These are phyloP conservation scores for Halichoerus grypus DNA, from an alignment of 2,113 vertebrate genomes.

Conservation along the genomic window DNA sequence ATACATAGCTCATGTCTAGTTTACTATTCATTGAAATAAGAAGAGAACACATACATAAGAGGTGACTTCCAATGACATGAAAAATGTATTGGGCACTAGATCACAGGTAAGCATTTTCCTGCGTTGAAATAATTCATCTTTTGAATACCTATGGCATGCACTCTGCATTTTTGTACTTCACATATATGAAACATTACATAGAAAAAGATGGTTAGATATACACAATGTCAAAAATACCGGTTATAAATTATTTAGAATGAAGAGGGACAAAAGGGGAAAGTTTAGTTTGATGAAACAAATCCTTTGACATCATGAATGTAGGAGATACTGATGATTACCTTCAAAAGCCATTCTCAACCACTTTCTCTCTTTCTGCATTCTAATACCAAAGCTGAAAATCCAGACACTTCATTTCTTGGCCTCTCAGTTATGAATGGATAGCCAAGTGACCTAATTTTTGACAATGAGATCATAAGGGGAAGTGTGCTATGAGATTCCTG, in stretches of 20 bases:
- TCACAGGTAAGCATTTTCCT: not conserved
- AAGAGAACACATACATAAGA: constrained; percentile 27
- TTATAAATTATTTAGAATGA: not conserved
- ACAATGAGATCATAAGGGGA: not conserved
- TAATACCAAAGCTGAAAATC: not conserved
- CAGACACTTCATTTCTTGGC: not conserved
- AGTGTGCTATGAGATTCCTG: not conserved
- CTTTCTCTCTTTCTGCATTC: not conserved
- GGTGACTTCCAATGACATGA: constrained; percentile 44
- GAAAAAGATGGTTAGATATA: not conserved
- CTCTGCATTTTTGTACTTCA: not conserved
- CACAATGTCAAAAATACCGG: not conserved
- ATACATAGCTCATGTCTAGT: constrained; percentile 44
- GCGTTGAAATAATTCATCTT: not conserved
- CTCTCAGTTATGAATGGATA: not conserved
- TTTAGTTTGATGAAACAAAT: not conserved
- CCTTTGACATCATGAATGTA: not conserved
- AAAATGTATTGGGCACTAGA: not conserved
- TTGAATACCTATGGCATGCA: not conserved
- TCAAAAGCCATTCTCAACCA: not conserved
- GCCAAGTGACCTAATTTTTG: not conserved
- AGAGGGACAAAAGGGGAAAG: not conserved
- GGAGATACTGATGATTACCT: not conserved
- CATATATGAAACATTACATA: not conserved
- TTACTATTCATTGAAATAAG: constrained; percentile 21